These are phyloP conservation scores for Macrotis lagotis DNA, from an alignment of 2,113 vertebrate genomes.

Conservation along the genomic window DNA sequence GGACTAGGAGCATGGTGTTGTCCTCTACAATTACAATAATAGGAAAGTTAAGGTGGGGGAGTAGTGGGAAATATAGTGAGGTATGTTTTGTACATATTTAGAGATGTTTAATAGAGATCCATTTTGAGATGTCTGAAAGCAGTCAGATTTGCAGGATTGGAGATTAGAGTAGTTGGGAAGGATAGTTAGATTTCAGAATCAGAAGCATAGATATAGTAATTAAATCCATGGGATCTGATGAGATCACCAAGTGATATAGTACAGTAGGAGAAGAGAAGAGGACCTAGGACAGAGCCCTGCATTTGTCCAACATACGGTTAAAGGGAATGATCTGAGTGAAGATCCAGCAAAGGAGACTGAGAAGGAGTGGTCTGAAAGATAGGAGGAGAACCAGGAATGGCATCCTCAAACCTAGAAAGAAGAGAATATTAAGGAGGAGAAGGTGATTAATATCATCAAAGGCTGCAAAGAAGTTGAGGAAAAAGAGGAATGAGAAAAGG, in stretches of 20 bases:
- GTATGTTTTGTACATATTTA: not conserved
- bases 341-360: not conserved
- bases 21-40: not conserved
- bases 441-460: not conserved
- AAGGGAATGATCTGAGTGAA: not conserved
- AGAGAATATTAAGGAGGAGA: not conserved
- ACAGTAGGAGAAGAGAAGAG: not conserved
- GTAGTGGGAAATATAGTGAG: not conserved
- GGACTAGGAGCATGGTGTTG: not conserved
- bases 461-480: not conserved
- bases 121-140: not conserved
- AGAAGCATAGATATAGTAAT: not conserved
- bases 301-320: not conserved
- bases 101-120: not conserved
- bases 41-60: not conserved
- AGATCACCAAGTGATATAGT: not conserved
- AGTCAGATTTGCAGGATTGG: not conserved
- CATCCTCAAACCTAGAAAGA: not conserved
- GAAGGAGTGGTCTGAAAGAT: not conserved
- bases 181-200: not conserved
- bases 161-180: not conserved
- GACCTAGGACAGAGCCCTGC: not conserved
- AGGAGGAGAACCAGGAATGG: not conserved
- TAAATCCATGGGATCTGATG: not conserved
- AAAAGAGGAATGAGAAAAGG: not conserved